A percentile compares a stretch with the other conserved stretches of the same genome.
These are phyloP conservation scores for Rhyacichthys aspro DNA, from an alignment of 2,797 vertebrate species.

Conservation along the genomic window DNA sequence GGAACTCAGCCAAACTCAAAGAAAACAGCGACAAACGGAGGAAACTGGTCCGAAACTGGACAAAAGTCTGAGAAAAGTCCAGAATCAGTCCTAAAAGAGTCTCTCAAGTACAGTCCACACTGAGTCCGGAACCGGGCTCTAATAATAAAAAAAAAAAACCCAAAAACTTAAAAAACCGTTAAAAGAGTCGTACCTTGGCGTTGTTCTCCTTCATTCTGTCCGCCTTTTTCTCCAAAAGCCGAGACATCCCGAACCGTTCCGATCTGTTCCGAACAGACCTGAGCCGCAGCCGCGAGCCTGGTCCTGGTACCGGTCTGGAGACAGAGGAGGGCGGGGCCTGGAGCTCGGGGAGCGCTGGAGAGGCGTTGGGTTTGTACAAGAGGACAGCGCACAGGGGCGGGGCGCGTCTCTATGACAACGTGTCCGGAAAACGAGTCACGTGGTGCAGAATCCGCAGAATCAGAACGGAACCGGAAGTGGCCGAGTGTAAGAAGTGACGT, in stretches of 20 bases:
- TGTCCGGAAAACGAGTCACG: conserved; percentile 7
- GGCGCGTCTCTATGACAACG: no score
- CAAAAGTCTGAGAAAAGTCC: background rate
- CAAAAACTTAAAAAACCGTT: background rate
- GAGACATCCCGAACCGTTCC: conserved; percentile 1
- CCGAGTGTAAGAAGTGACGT: conserved; percentile 9
- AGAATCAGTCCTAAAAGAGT: no score
- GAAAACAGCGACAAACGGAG: background rate
- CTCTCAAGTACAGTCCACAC: background rate
- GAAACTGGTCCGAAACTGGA: background rate
- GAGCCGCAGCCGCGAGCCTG: background rate
- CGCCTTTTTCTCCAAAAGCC: conserved; percentile 5
- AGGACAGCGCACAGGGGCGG: background rate
- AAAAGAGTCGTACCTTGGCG: conserved; percentile 6
- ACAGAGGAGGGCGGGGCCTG: background rate
- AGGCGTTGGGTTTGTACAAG: background rate
- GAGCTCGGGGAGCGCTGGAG: background rate
- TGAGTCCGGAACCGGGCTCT: background rate
- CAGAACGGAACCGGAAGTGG: conserved; percentile 1
- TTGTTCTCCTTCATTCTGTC: conserved; percentile 13
- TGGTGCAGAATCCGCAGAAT: background rate
- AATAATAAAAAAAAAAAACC: no score
- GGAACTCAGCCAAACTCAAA: conserved; percentile 1
- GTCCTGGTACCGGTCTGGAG: background rate
- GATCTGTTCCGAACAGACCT: background rate